Evolutionary conservation across 2,797 vertebrate genomes (phyloP).

Genomic region (Esox lucius): DNA sequence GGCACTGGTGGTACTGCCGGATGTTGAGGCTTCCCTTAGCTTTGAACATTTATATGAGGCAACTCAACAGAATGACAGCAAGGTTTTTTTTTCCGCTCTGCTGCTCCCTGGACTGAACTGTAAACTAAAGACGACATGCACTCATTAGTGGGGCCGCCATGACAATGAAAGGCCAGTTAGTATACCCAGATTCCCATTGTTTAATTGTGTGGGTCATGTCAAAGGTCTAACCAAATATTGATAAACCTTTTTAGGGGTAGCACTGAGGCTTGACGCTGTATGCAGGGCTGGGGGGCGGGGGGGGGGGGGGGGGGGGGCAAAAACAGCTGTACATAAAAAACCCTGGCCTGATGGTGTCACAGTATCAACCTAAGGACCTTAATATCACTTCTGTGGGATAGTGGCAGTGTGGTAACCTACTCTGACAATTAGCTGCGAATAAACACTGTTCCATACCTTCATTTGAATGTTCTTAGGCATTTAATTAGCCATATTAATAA

Average conservation of each 20-base stretch:
- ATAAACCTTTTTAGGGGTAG: conserved; percentile 79
- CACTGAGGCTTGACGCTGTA: conserved; percentile 69
- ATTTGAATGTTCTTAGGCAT: neutral
- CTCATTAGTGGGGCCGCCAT: conserved; percentile 98
- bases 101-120: conserved; percentile 86
- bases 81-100: conserved; percentile 88
- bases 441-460: neutral
- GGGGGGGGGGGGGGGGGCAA: conserved; percentile 61
- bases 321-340: conserved; percentile 67
- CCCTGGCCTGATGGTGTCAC: conserved; percentile 22
- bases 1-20: conserved; percentile 32
- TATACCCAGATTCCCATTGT: conserved; percentile 94
- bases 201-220: conserved; percentile 88
- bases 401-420: neutral
- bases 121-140: conserved; percentile 97
- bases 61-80: conserved; percentile 81
- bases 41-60: conserved; percentile 85
- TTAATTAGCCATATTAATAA: no score
- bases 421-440: neutral
- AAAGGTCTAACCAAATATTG: conserved; percentile 94
- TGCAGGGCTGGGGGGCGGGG: conserved; percentile 41
- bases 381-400: neutral
- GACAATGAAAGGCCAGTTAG: conserved; percentile 89
- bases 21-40: conserved; percentile 69
- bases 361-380: conserved; percentile 21